Percentiles rank a stretch among this genome's conserved stretches.
These are phyloP conservation scores for Dendrolimus punctatus DNA, from an alignment of 1,140 invertebrate genomes.

Conservation along the genomic window DNA sequence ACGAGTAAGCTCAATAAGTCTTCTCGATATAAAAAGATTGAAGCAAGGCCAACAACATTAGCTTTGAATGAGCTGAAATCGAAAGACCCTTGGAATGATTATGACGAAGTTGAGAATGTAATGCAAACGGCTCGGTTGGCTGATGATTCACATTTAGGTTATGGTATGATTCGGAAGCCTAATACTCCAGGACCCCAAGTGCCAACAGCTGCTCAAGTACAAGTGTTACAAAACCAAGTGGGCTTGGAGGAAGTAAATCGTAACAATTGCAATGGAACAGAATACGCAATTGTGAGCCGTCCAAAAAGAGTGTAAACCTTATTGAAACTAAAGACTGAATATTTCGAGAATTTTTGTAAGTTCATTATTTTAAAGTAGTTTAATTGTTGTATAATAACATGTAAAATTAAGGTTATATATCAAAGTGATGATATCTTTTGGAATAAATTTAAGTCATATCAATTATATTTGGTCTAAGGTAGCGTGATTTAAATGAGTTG, in stretches of 20 bases:
- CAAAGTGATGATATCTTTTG: too few species aligned
- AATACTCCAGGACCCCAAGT: conserved; percentile 62
- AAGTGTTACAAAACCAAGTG: conserved; percentile 56
- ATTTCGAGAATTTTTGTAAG: conserved; percentile 19
- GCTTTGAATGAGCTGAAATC: conserved; percentile 47
- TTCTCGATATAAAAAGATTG: conserved; percentile 80
- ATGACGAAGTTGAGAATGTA: conserved; percentile 77
- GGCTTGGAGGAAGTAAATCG: conserved; percentile 72
- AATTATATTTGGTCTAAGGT: too few species aligned
- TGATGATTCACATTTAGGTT: conserved; percentile 84
- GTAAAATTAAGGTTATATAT: too few species aligned
- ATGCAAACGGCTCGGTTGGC: conserved; percentile 79
- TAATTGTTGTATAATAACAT: too few species aligned
- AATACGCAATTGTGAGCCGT: conserved; percentile 87
- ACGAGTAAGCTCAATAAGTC: conserved; percentile 77
- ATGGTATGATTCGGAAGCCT: conserved; percentile 83
- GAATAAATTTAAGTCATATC: too few species aligned
- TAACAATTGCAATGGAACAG: conserved; percentile 81
- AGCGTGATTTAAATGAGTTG: too few species aligned
- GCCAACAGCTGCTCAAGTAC: conserved; percentile 56
- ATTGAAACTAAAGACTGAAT: conserved; percentile 52
- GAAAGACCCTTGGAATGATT: conserved; percentile 76
- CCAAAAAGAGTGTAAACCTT: conserved; percentile 80
- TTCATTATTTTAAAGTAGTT: conserved; percentile 6
- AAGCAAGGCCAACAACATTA: conserved; percentile 63